Conservation (phyloP, 2,113 vertebrate species). For the Carlito syrichta region DNA sequence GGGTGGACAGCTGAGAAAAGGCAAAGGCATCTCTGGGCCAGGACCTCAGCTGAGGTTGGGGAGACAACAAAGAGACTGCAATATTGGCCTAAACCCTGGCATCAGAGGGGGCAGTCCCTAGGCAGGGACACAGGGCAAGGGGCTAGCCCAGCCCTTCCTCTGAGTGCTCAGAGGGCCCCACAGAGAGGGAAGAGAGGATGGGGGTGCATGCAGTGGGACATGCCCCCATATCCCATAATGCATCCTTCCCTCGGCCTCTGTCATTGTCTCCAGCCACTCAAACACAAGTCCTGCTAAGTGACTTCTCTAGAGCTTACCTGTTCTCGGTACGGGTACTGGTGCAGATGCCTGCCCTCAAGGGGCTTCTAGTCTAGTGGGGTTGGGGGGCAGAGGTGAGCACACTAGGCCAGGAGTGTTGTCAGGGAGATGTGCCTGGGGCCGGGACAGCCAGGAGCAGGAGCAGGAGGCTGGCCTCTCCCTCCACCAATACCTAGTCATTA, state of each 20-base stretch:
- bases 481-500: background rate
- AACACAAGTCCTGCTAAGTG: background rate
- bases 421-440: background rate
- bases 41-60: background rate
- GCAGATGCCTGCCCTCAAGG: background rate
- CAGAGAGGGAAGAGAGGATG: background rate
- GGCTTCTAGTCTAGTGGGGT: background rate
- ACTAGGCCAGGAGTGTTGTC: fast-evolving
- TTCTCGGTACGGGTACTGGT: background rate
- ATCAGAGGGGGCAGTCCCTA: background rate
- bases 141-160: background rate
- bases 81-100: background rate
- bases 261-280: background rate
- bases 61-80: background rate
- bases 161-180: background rate
- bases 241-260: background rate
- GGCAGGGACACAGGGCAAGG: background rate
- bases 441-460: background rate
- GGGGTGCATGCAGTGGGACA: too few species aligned
- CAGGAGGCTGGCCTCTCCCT: background rate
- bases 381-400: background rate
- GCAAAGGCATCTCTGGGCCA: background rate
- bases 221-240: background rate
- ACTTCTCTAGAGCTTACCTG: background rate
- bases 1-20: background rate